A percentile compares a stretch with the other conserved stretches of the same genome.
These are phyloP conservation scores for Tinamus major DNA, from an alignment of 2,797 vertebrate genomes.

Conservation along the genomic window DNA sequence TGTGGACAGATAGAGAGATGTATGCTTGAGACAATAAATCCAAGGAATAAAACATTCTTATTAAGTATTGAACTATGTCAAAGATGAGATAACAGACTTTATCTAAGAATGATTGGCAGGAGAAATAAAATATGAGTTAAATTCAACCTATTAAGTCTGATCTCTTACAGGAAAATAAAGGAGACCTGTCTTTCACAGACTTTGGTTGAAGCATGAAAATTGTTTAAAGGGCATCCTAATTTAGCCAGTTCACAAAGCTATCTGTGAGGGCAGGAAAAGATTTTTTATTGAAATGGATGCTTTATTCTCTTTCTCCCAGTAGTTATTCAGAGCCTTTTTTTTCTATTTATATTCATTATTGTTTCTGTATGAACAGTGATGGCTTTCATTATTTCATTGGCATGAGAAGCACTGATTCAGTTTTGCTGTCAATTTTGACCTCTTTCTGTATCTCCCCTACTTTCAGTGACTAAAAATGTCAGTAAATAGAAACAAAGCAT, in stretches of 20 bases:
- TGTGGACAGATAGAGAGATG: not conserved
- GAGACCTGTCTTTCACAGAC: constrained; percentile 40
- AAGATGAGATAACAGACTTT: constrained; percentile 20
- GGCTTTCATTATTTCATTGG: constrained; percentile 78
- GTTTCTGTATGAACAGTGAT: constrained; percentile 73
- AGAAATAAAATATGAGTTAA: constrained; percentile 19
- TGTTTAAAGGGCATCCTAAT: constrained; percentile 69
- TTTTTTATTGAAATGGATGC: constrained; percentile 75
- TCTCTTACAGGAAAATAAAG: constrained; percentile 52
- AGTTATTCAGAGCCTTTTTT: constrained; percentile 69
- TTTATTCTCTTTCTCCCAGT: constrained; percentile 68
- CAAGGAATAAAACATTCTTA: not conserved
- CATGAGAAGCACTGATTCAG: constrained; percentile 71
- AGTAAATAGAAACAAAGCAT: constrained; percentile 45
- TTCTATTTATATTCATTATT: constrained; percentile 78
- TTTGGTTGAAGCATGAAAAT: constrained; percentile 61
- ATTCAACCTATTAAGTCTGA: constrained; percentile 38
- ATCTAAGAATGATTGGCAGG: not conserved
- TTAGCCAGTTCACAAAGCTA: constrained; percentile 73
- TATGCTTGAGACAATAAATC: constrained; percentile 5
- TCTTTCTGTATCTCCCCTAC: constrained; percentile 51
- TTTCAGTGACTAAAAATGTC: constrained; percentile 56
- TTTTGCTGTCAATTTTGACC: constrained; percentile 70
- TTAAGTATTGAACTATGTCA: constrained; percentile 11
- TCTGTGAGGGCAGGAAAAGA: constrained; percentile 71